phyloP scores from a whole-genome alignment of 2,888 invertebrate genomes.

The Peribatodes rhomboidaria region DNA sequence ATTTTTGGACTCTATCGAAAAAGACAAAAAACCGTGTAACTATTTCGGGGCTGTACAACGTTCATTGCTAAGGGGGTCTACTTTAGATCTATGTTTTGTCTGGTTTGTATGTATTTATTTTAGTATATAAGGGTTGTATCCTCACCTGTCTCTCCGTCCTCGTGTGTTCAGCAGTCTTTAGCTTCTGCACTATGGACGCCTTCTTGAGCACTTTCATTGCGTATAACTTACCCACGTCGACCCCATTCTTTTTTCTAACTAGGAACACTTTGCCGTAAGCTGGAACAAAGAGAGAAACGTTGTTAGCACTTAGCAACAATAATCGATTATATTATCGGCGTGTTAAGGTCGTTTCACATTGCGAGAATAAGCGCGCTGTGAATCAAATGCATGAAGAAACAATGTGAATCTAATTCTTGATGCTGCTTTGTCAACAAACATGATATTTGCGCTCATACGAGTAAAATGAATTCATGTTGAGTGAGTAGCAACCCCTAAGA shows the following conservation, averaged over 20 bases:
- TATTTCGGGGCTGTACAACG: too few relatives aligned
- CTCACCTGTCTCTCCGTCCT: constrained; percentile 96
- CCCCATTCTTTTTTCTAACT: constrained; percentile 95
- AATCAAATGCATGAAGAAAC: neutral
- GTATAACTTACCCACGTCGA: constrained; percentile 95
- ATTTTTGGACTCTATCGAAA: too few relatives aligned
- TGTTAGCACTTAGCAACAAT: constrained; percentile 31
- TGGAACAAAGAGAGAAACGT: constrained; percentile 80
- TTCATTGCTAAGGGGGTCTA: too few relatives aligned
- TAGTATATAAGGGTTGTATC: neutral
- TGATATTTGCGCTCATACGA: neutral
- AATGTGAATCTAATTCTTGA: neutral
- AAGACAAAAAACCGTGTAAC: too few relatives aligned
- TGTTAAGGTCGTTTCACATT: constrained; percentile 1
- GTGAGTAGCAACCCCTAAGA: too few relatives aligned
- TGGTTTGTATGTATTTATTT: too few relatives aligned
- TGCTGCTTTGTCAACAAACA: too few relatives aligned
- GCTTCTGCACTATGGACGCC: constrained; percentile 96
- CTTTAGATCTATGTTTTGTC: too few relatives aligned
- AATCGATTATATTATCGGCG: constrained; percentile 7
- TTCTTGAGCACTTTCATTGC: constrained; percentile 99
- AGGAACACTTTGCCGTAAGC: constrained; percentile 98
- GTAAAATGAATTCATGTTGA: too few relatives aligned
- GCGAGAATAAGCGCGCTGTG: neutral
- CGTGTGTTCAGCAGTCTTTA: constrained; percentile 98